These are phyloP conservation scores for Pocillopora grandis DNA, from an alignment of 92 coral and sea anemone genomes.

Conservation along the genomic window DNA sequence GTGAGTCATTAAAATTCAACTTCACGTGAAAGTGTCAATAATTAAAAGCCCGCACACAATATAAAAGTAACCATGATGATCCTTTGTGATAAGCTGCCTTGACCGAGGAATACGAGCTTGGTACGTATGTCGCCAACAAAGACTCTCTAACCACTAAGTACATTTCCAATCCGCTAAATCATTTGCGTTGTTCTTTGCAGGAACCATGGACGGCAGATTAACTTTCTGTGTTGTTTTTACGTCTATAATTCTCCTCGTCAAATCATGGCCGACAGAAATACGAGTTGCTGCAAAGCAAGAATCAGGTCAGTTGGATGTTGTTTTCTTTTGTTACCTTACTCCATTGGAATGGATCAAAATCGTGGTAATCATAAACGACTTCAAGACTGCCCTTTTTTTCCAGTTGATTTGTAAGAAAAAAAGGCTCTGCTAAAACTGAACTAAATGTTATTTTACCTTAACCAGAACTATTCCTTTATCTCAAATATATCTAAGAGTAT, in stretches of 20 bases:
- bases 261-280: slow-evolving; percentile 31
- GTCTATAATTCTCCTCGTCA: slow-evolving; percentile 19
- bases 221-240: slow-evolving; percentile 4
- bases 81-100: slow-evolving; percentile 24
- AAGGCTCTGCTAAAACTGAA: no score
- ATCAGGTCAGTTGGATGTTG: slow-evolving; percentile 2
- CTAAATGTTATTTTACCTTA: no score
- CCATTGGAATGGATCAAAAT: not conserved
- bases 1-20: slow-evolving; percentile 35
- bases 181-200: slow-evolving; percentile 7
- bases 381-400: not conserved
- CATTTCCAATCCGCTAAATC: not conserved
- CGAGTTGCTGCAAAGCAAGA: slow-evolving; percentile 6
- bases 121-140: slow-evolving; percentile 12
- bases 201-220: slow-evolving; percentile 31
- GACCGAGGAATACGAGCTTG: slow-evolving; percentile 1
- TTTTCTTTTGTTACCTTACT: not conserved
- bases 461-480: no score
- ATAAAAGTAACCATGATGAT: slow-evolving; percentile 25
- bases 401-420: not conserved
- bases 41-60: slow-evolving; percentile 12
- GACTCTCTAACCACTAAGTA: not conserved
- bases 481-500: no score
- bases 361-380: not conserved
- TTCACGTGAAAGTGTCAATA: slow-evolving; percentile 28